Percentiles rank a stretch among this genome's conserved stretches.
phyloP scores from a whole-genome alignment of 2,113 vertebrate species.

The Protomyctophum bolini region DNA sequence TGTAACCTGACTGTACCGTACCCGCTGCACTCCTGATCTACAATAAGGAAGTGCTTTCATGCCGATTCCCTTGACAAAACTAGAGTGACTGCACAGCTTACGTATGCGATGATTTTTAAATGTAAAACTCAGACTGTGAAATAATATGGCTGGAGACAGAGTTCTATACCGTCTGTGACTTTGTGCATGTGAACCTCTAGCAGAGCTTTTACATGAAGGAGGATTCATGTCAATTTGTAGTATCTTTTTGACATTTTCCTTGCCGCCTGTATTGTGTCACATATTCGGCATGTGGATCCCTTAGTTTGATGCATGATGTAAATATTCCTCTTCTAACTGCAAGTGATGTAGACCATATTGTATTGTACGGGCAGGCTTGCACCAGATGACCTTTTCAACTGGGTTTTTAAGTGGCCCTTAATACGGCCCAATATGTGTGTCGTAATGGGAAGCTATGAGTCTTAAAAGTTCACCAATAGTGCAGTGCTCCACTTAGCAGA shows the following conservation, averaged over 20 bases:
- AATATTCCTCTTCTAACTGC: neutral
- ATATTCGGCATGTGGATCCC: slow-evolving; percentile 2
- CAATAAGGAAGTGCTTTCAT: neutral
- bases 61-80: neutral
- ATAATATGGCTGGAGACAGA: neutral
- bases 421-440: neutral
- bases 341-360: neutral
- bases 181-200: neutral
- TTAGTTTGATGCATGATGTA: slow-evolving; percentile 5
- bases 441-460: neutral
- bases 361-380: neutral
- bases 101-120: slow-evolving; percentile 9
- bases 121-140: slow-evolving; percentile 1
- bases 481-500: neutral
- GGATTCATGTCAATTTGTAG: neutral
- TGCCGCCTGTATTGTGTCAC: neutral
- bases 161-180: neutral
- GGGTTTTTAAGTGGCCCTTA: neutral
- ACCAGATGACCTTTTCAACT: neutral
- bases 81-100: neutral
- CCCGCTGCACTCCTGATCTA: too few species aligned
- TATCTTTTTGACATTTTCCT: neutral
- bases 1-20: too few species aligned
- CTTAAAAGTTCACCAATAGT: neutral
- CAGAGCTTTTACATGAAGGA: slow-evolving; percentile 2